phyloP scores from a whole-genome alignment of 2,113 vertebrate species.

The Apistogramma diplotaenia region DNA sequence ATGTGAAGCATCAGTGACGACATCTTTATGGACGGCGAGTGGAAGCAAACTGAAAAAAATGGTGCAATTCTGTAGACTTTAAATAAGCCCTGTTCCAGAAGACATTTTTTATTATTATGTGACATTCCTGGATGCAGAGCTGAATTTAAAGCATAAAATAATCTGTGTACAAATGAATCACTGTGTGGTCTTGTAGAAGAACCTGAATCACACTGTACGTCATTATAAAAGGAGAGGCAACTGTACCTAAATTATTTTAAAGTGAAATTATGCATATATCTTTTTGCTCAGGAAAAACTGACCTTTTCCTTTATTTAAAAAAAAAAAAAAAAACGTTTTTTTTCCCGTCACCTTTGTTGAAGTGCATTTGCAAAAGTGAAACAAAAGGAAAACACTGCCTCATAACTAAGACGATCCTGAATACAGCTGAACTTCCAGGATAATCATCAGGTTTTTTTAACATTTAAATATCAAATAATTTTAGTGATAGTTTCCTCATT shows the following conservation, averaged over 20 bases:
- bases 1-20: background rate
- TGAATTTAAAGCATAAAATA: background rate
- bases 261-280: background rate
- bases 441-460: background rate
- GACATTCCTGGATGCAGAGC: background rate
- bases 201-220: background rate
- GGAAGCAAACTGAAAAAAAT: background rate
- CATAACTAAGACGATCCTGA: background rate
- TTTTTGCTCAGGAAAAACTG: background rate
- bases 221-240: background rate
- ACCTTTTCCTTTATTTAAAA: background rate
- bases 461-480: background rate
- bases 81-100: background rate
- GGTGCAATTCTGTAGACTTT: background rate
- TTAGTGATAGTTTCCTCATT: background rate
- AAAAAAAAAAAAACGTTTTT: fast-evolving
- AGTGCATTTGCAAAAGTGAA: background rate
- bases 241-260: background rate
- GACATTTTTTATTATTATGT: background rate
- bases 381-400: background rate
- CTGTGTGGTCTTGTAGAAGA: background rate
- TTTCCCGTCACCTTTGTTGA: background rate
- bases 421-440: background rate
- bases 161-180: background rate
- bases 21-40: background rate